Conservation (phyloP, 2,888 invertebrate genomes). For the Drosophila prostipennis region DNA sequence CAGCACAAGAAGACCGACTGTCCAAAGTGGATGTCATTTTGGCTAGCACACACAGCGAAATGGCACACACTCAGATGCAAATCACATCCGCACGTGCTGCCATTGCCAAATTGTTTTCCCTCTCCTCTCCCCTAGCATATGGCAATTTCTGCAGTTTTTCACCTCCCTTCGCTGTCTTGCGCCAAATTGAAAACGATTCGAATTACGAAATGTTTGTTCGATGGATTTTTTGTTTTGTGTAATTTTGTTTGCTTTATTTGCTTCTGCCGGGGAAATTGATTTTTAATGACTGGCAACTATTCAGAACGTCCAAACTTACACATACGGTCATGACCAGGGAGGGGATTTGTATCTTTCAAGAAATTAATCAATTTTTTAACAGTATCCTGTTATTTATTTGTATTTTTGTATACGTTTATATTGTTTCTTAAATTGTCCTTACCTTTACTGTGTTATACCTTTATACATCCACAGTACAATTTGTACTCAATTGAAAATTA, state of each 20-base stretch:
- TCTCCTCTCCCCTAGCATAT: conserved; percentile 57
- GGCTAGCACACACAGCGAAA: conserved; percentile 29
- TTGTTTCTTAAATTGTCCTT: too few species aligned
- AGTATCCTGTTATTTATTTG: too few species aligned
- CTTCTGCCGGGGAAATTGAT: conserved; percentile 47
- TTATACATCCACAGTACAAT: too few species aligned
- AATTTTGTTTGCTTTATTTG: conserved; percentile 1
- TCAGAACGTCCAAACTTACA: neutral
- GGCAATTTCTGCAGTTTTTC: conserved; percentile 43
- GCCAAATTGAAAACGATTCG: conserved; percentile 57
- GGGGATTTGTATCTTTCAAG: too few species aligned
- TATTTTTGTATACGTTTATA: too few species aligned
- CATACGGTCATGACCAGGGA: too few species aligned
- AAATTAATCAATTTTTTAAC: too few species aligned
- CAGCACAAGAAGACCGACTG: conserved; percentile 12
- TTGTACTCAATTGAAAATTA: too few species aligned
- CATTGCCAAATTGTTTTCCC: conserved; percentile 69
- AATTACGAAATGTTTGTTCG: conserved; percentile 52
- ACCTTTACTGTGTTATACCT: too few species aligned
- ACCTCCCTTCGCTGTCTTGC: conserved; percentile 6
- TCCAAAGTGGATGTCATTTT: conserved; percentile 48
- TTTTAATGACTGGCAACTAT: conserved; percentile 53
- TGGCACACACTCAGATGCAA: conserved; percentile 20
- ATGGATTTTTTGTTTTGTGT: conserved; percentile 47
- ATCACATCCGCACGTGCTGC: conserved; percentile 62